Base-by-base conservation (phyloP, 2,113 vertebrate genomes). In the Nothocercus nigrocapillus region DNA sequence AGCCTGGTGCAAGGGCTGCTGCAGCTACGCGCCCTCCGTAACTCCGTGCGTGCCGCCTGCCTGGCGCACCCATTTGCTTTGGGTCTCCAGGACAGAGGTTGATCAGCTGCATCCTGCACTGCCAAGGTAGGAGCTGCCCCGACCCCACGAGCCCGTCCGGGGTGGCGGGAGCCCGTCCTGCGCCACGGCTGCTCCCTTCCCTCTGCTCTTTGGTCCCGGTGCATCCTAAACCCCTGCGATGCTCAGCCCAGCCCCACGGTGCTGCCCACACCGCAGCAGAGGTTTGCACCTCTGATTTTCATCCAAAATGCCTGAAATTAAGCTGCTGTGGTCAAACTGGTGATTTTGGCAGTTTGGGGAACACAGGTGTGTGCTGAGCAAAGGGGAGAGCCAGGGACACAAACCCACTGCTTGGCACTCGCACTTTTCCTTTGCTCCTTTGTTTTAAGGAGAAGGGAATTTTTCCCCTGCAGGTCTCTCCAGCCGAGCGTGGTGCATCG, bases 151-250 rank as follows among this genome's bases (percentile, higher is more conserved):
- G 22, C 32, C 17, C 5, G 0, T 5, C 28, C 2, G 0, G 5
- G 32, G 67, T 68, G 40, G 34, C 25, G 34, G 15, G 34, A 28
- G 25, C 20, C 59, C 5, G 1, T 51, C 45, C 38, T 69, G 16
- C 7, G 8, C 3, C 0, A 0, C 20, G 4, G 16, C 59, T 8
- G 54, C 28, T 30, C 54, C 54, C 30, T 7, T 30, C 16, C 28
- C 74, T 70, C 54, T 70, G 13, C 24, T 44, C 62, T 79, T 38
- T 51, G 78, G 14, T 24, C 49, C 49, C 34, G 24, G 47, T 17
- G 11, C 10, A 4, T 58, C 40, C 25, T 28, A 54, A 77, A 85
- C 80, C 13, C 20, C 40, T 49, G 17, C 10, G 4, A 34, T 54
- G 32, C 66, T 75, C 77, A 56, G 45, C 69, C 42, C 54, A 63